Conservation (phyloP, 2,797 vertebrate species). For the Heterohyrax brucei region DNA sequence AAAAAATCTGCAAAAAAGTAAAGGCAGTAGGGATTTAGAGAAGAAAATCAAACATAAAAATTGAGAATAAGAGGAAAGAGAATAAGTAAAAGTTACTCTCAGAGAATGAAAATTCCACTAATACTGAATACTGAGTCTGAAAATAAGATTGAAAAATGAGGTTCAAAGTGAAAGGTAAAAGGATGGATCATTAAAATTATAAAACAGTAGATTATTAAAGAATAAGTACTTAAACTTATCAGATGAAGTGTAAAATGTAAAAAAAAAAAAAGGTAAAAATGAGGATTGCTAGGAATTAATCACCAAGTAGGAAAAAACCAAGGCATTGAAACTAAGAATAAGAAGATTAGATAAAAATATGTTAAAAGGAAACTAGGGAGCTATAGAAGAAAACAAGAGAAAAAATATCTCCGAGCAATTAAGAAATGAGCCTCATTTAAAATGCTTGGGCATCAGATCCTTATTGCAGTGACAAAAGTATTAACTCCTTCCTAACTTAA, state of each 20-base stretch:
- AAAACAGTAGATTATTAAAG: constrained; percentile 75
- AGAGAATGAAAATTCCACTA: constrained; percentile 69
- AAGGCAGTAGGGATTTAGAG: background rate
- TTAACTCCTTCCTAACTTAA: background rate
- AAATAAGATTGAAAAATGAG: constrained; percentile 78
- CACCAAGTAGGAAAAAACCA: constrained; percentile 79
- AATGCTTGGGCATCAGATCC: background rate
- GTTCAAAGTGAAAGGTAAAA: constrained; percentile 78
- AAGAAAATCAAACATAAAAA: constrained; percentile 32
- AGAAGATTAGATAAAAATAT: constrained; percentile 68
- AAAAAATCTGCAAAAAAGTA: too few species aligned
- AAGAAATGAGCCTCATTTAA: constrained; percentile 50
- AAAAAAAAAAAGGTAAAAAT: constrained; percentile 80
- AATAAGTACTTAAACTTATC: constrained; percentile 69
- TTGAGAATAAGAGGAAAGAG: constrained; percentile 29
- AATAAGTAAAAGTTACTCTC: constrained; percentile 27
- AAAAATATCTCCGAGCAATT: constrained; percentile 9
- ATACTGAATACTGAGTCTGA: constrained; percentile 67
- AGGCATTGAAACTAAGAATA: constrained; percentile 81
- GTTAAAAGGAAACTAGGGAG: constrained; percentile 65
- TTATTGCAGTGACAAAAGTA: constrained; percentile 8
- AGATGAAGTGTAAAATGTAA: constrained; percentile 78
- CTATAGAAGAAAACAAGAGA: constrained; percentile 61
- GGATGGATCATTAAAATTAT: constrained; percentile 75
- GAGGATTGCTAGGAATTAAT: constrained; percentile 78